Percentiles rank a stretch among this genome's conserved stretches.
phyloP scores from a whole-genome alignment of 2,113 vertebrate species.

The Furnarius figulus region DNA sequence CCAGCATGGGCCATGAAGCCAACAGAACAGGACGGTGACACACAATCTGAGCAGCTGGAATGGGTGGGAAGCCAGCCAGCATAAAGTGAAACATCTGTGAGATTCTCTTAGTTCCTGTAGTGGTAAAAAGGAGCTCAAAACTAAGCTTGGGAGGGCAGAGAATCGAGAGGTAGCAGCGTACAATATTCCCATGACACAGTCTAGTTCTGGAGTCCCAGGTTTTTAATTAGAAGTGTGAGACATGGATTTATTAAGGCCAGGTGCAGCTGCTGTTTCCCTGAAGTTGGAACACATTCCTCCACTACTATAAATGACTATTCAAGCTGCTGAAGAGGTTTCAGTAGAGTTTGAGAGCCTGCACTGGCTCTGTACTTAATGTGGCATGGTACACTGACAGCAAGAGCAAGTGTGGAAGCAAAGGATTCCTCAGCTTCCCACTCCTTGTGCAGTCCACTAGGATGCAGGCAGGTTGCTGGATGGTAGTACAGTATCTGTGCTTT shows the following conservation, averaged over 20 bases:
- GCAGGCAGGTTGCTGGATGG: neutral
- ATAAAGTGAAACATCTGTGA: neutral
- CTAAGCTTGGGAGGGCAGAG: neutral
- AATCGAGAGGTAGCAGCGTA: neutral
- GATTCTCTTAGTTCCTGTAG: neutral
- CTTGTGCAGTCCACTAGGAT: neutral
- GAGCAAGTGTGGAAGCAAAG: neutral
- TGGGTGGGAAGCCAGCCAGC: neutral
- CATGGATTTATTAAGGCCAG: neutral
- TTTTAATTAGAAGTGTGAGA: neutral
- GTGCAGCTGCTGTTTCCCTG: neutral
- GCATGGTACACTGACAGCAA: neutral
- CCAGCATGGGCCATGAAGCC: neutral
- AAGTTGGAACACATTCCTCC: neutral
- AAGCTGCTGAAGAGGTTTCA: neutral
- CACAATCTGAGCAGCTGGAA: neutral
- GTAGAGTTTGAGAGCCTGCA: neutral
- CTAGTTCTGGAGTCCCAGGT: neutral
- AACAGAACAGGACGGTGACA: neutral
- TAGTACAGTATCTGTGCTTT: neutral
- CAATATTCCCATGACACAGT: neutral
- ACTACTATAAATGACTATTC: neutral
- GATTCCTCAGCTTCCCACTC: neutral
- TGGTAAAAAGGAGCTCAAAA: neutral
- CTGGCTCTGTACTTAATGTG: neutral